A percentile compares a stretch with the other conserved stretches of the same genome.
These are phyloP conservation scores for Crotophaga sulcirostris DNA, from an alignment of 2,113 vertebrate species.

Conservation along the genomic window DNA sequence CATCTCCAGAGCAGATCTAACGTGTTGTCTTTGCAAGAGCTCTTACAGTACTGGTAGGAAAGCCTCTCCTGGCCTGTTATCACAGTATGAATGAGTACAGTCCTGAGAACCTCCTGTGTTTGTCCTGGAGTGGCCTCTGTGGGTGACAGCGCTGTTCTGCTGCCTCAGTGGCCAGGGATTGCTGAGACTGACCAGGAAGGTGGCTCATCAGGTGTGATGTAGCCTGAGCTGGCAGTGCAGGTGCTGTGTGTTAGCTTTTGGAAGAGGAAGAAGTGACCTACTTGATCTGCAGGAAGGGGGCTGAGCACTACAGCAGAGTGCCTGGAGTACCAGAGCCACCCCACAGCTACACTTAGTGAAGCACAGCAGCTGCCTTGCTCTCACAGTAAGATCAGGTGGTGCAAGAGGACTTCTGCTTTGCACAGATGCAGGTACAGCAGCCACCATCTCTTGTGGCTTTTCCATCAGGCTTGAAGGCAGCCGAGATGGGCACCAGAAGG, in stretches of 20 bases:
- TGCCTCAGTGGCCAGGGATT: not conserved
- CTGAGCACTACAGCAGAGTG: fast-evolving
- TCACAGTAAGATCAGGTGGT: fast-evolving
- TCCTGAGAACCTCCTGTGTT: not conserved
- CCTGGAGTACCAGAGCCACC: not conserved
- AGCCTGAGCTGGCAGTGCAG: not conserved
- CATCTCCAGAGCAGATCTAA: not conserved
- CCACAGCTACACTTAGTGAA: not conserved
- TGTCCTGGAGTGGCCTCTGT: not conserved
- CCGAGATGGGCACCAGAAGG: not conserved
- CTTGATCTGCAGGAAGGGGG: not conserved
- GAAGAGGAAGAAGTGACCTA: not conserved
- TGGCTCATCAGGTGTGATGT: not conserved
- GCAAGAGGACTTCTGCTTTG: not conserved
- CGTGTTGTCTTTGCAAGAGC: not conserved
- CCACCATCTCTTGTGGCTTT: not conserved
- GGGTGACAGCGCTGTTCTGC: fast-evolving
- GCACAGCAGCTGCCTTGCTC: not conserved
- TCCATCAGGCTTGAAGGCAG: not conserved
- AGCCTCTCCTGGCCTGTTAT: not conserved
- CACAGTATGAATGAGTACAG: not conserved
- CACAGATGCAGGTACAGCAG: not conserved
- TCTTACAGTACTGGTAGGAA: not conserved
- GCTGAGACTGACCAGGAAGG: not conserved
- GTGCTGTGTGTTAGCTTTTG: not conserved